phyloP scores from a whole-genome alignment of 2,888 invertebrate species.

The Scrobipalpa atriplicella region DNA sequence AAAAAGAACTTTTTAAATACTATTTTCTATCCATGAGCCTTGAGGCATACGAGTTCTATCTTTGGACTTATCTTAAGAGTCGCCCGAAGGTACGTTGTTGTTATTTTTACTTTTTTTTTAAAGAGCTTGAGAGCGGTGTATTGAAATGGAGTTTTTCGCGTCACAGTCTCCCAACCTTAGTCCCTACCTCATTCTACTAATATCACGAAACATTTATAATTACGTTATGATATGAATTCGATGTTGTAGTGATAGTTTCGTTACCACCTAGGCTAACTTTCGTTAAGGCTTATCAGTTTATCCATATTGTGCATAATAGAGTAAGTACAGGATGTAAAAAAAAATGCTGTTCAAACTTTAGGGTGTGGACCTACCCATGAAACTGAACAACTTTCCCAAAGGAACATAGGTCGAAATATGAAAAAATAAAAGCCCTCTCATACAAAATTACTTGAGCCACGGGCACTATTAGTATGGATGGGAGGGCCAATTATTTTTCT shows the following conservation, averaged over 20 bases:
- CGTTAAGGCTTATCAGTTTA: slow-evolving; percentile 54
- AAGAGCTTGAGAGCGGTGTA: slow-evolving; percentile 12
- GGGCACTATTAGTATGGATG: background rate
- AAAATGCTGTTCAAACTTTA: background rate
- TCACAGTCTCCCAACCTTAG: slow-evolving; percentile 40
- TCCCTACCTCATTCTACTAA: slow-evolving; percentile 55
- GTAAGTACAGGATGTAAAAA: slow-evolving; percentile 32
- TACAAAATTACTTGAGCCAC: no score
- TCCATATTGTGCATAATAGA: slow-evolving; percentile 33
- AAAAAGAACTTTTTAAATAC: no score
- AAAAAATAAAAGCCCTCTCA: no score
- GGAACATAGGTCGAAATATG: no score
- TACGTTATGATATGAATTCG: slow-evolving; percentile 40
- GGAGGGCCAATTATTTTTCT: background rate
- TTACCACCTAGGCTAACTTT: slow-evolving; percentile 66
- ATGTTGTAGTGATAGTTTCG: slow-evolving; percentile 70
- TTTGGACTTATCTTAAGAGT: no score
- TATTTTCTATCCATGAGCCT: no score
- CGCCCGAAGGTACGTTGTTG: no score
- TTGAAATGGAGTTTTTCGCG: slow-evolving; percentile 13
- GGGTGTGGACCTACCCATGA: background rate
- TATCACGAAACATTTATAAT: slow-evolving; percentile 67
- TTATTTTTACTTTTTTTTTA: no score
- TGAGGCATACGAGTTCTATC: no score
- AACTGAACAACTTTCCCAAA: no score